Evolutionary conservation across 35 echinoderm and acorn worm genomes (phyloP).

Genomic region (Apostichopus parvimensis): DNA sequence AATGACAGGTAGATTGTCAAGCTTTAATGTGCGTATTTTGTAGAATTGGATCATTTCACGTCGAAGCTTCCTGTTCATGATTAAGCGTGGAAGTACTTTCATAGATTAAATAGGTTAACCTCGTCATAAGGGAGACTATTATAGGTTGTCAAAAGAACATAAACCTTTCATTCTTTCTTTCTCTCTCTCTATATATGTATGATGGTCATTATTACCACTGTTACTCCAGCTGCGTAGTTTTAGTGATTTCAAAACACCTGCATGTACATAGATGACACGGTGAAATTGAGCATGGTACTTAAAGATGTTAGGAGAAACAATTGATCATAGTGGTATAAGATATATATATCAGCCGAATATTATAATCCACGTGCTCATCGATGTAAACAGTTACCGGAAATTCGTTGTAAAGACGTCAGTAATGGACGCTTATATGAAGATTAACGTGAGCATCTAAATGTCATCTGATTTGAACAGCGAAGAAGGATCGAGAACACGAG

Average conservation of each 20-base stretch:
- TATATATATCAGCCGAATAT: no score
- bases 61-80: background rate
- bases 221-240: background rate
- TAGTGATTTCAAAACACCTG: background rate
- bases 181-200: no score
- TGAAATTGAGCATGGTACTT: no score
- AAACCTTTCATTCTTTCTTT: background rate
- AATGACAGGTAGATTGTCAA: background rate
- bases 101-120: background rate
- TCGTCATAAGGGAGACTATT: background rate
- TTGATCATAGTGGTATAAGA: no score
- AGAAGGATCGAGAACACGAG: no score
- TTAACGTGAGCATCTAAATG: no score
- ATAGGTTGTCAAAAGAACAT: background rate
- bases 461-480: no score
- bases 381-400: background rate
- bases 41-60: background rate
- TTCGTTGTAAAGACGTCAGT: background rate
- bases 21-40: background rate
- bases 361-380: no score
- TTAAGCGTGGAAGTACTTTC: background rate
- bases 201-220: background rate
- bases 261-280: background rate
- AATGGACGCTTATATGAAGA: background rate
- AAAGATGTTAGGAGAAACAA: no score